Base-by-base conservation (phyloP, 2,888 invertebrate genomes). In the Liodrosophila aerea region DNA sequence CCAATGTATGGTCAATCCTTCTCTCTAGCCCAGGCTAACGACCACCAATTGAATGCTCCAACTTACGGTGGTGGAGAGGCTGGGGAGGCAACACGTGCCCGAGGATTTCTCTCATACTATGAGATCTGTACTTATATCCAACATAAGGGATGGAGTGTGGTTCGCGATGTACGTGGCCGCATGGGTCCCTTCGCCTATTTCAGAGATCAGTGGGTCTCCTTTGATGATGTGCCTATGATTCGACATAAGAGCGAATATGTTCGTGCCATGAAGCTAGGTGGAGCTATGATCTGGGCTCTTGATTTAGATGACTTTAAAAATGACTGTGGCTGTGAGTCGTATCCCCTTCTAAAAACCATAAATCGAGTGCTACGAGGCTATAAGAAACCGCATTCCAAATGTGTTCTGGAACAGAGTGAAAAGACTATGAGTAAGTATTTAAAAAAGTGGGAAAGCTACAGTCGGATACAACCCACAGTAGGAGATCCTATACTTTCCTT, bases 1-100 rank as follows among this genome's bases (percentile, higher is more conserved):
- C 97, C 97, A 0, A 93, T 96, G 91, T 97, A 97, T 82, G 97
- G 97, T 0, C 97, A 97, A 87, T 95, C 96, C 0, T 97, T 97
- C 90, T 94, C 95, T 0, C 89, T 97, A 51, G 93, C 94, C 12
- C 94, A 95, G 69, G 90, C 90, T 27, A 90, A 90, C 29, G 91
- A 91, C 7, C 92, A 93, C 40, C 94, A 93, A 1, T 90, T 97
- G 2, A 96, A 96, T 82, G 93, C 94, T 0, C 93, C 94, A 0
- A 94, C 96, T 0, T 95, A 95, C 77, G 96, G 97, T 0, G 96
- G 96, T 0, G 97, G 97, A 0, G 96, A 96, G 88, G 96, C 96
- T 1, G 97, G 97, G 0, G 96, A 96, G 76, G 95, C 94, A 49
- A 97, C 97, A 0, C 92, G 96, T 85, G 96, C 97, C 1, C 92